These are phyloP conservation scores for Acleris literana DNA, from an alignment of 2,888 invertebrate genomes.

Conservation along the genomic window DNA sequence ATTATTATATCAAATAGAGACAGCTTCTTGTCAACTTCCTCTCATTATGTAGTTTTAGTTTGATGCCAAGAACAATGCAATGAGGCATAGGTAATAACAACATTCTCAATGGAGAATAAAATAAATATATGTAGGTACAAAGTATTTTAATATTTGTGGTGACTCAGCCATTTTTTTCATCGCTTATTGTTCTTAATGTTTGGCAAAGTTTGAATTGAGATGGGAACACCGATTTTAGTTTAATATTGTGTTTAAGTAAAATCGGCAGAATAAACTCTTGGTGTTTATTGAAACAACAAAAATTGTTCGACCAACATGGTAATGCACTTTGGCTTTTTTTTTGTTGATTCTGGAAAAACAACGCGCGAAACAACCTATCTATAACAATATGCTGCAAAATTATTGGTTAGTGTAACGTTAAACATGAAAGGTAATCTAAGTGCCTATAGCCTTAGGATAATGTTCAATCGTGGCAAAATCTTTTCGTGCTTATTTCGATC, in stretches of 20 bases:
- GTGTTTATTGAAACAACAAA: conserved; percentile 18
- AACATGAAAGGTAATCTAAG: neutral
- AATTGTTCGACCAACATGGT: conserved; percentile 5
- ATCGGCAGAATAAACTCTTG: conserved; percentile 3
- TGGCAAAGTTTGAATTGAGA: neutral
- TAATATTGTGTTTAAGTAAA: neutral
- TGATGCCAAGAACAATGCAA: neutral
- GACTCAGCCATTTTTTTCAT: no score
- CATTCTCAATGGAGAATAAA: no score
- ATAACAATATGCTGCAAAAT: neutral
- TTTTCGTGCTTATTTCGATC: neutral
- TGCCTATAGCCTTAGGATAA: neutral
- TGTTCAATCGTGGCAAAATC: neutral
- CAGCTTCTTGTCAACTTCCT: neutral
- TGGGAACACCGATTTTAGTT: neutral
- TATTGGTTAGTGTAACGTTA: neutral
- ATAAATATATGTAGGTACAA: no score
- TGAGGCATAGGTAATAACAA: neutral
- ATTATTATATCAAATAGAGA: neutral
- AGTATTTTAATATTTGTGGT: no score
- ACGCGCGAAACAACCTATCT: neutral
- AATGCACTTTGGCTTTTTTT: conserved; percentile 13
- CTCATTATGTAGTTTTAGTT: neutral
- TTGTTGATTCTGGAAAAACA: neutral
- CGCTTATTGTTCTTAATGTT: neutral